A percentile compares a stretch with the other conserved stretches of the same genome.
These are phyloP conservation scores for Pachyseris speciosa DNA, from an alignment of 64 coral and sea anemone species.

Conservation along the genomic window DNA sequence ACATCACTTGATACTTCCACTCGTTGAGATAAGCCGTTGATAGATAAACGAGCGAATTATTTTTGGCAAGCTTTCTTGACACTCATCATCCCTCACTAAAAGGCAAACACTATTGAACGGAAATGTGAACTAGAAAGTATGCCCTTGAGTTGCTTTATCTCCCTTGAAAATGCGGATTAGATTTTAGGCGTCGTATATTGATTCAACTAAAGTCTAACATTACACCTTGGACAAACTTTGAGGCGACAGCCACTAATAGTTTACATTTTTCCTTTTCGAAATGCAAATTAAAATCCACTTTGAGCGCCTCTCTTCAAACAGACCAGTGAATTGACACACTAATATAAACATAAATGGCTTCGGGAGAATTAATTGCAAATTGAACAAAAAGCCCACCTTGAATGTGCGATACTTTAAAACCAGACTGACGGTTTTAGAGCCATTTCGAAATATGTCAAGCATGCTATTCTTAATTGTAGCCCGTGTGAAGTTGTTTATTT, in stretches of 20 bases:
- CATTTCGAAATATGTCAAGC: slow-evolving; percentile 81
- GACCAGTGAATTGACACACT: slow-evolving; percentile 60
- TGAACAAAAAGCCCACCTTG: slow-evolving; percentile 67
- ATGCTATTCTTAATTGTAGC: slow-evolving; percentile 77
- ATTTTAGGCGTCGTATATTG: slow-evolving; percentile 79
- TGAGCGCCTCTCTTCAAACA: slow-evolving; percentile 84
- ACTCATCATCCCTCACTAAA: slow-evolving; percentile 62
- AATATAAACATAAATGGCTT: slow-evolving; percentile 85
- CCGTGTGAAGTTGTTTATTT: slow-evolving; percentile 78
- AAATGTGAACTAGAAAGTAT: slow-evolving; percentile 62
- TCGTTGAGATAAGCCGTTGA: slow-evolving; percentile 67
- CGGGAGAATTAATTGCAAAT: slow-evolving; percentile 87
- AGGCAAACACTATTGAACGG: slow-evolving; percentile 67
- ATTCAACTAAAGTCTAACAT: slow-evolving; percentile 95
- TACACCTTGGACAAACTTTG: slow-evolving; percentile 88
- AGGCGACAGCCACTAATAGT: slow-evolving; percentile 92
- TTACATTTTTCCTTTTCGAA: slow-evolving; percentile 99
- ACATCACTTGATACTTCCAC: slow-evolving; percentile 77
- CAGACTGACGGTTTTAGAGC: slow-evolving; percentile 50
- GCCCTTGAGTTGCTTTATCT: slow-evolving; percentile 71
- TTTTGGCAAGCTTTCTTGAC: slow-evolving; percentile 66
- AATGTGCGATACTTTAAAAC: slow-evolving; percentile 29
- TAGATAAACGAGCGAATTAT: slow-evolving; percentile 82
- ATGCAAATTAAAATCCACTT: slow-evolving; percentile 91
- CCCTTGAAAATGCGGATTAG: slow-evolving; percentile 82